A percentile compares a stretch with the other conserved stretches of the same genome.
Evolutionary conservation across 2,797 vertebrate genomes (phyloP).

Genomic region (Danio jaintianensis): DNA sequence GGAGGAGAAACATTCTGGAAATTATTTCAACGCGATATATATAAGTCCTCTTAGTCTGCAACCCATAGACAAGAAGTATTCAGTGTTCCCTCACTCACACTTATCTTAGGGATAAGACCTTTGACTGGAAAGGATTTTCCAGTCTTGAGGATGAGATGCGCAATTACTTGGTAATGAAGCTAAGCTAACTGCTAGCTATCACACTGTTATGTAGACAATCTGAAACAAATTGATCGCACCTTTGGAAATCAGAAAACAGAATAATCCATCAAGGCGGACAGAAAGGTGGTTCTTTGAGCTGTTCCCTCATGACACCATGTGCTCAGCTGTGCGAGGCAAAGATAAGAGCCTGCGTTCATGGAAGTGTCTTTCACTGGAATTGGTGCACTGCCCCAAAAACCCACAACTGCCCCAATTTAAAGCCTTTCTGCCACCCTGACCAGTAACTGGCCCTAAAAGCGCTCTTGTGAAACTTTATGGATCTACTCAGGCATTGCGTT

Average conservation of each 20-base stretch:
- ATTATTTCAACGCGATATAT: conserved; percentile 10
- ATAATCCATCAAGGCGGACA: conserved; percentile 14
- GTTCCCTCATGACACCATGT: conserved; percentile 39
- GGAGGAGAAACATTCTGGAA: conserved; percentile 3
- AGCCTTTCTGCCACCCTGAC: neutral
- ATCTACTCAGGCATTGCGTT: neutral
- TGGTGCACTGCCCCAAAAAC: conserved; percentile 59
- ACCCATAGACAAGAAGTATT: conserved; percentile 42
- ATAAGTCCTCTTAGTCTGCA: conserved; percentile 1
- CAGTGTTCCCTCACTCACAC: conserved; percentile 32
- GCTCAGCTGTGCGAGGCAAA: conserved; percentile 70
- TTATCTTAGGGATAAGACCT: conserved; percentile 55
- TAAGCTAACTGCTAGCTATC: conserved; percentile 1
- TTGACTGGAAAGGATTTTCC: conserved; percentile 43
- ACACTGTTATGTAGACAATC: neutral
- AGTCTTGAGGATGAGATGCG: conserved; percentile 7
- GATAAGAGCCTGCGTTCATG: conserved; percentile 77
- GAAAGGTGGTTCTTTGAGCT: conserved; percentile 56
- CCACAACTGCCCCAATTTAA: conserved; percentile 14
- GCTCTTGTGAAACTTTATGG: conserved; percentile 16
- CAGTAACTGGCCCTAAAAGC: neutral
- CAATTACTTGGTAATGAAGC: neutral
- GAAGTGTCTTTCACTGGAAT: conserved; percentile 76
- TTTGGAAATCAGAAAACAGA: conserved; percentile 1
- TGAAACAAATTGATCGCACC: neutral